Evolutionary conservation across 2,113 vertebrate genomes (phyloP).

Genomic region (Galeopterus variegatus): DNA sequence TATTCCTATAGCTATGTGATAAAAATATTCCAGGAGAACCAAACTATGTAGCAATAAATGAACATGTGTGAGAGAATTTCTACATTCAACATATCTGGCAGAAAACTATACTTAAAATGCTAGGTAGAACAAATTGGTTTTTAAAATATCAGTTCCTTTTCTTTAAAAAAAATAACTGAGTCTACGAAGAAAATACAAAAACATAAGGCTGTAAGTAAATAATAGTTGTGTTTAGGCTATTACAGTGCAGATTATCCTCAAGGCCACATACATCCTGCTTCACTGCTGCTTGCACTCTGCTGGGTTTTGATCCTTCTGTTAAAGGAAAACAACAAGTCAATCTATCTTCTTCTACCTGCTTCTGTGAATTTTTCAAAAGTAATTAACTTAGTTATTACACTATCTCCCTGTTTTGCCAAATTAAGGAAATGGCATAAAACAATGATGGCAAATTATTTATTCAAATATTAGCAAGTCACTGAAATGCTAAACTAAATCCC

Average conservation of each 20-base stretch:
- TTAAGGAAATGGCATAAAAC: background rate
- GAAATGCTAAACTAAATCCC: constrained; percentile 29
- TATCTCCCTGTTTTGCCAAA: background rate
- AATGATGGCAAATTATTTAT: background rate
- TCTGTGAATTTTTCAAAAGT: constrained; percentile 33
- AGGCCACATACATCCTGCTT: constrained; percentile 93
- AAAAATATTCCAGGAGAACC: constrained; percentile 96
- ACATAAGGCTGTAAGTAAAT: constrained; percentile 99
- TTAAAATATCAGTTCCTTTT: constrained; percentile 89
- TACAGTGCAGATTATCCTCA: constrained; percentile 98
- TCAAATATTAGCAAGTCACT: constrained; percentile 23
- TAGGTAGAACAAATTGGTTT: constrained; percentile 93
- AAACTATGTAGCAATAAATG: constrained; percentile 96
- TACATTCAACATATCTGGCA: constrained; percentile 92
- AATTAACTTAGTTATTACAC: constrained; percentile 53
- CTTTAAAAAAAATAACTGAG: constrained; percentile 94
- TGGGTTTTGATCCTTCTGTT: constrained; percentile 98
- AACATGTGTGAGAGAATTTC: constrained; percentile 93
- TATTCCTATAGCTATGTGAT: constrained; percentile 95
- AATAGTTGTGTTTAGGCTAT: constrained; percentile 96
- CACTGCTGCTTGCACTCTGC: constrained; percentile 99
- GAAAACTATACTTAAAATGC: constrained; percentile 95
- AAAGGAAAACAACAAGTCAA: constrained; percentile 84
- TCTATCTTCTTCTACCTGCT: constrained; percentile 73
- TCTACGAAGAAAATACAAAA: constrained; percentile 99